Conservation (phyloP, 2,797 vertebrate species). For the Enteromius argenteus region DNA sequence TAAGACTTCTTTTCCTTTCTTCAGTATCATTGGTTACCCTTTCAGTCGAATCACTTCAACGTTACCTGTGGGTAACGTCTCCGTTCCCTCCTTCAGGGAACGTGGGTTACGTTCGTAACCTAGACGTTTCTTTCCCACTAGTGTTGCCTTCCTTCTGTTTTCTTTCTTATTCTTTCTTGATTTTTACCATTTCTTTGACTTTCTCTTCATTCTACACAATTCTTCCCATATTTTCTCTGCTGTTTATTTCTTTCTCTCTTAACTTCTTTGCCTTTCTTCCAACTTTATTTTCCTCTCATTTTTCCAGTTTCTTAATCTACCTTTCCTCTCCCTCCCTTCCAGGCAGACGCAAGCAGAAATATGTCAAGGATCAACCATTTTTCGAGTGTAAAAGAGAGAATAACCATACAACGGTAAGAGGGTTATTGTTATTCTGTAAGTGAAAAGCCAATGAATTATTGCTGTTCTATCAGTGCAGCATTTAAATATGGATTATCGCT, state of each 20-base stretch:
- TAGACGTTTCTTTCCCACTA: too few relatives aligned
- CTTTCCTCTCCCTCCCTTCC: not conserved
- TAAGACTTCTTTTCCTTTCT: not conserved
- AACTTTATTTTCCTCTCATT: not conserved
- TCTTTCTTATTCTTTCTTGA: not conserved
- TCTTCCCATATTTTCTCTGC: not conserved
- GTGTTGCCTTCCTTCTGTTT: not conserved
- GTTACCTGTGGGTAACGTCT: too few relatives aligned
- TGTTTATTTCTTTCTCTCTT: not conserved
- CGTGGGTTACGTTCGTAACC: too few relatives aligned
- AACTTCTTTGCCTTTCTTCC: not conserved
- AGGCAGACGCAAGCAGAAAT: not conserved
- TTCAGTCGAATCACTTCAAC: too few relatives aligned
- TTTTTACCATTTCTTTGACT: not conserved
- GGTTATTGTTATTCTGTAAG: constrained; percentile 10
- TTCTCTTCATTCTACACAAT: not conserved
- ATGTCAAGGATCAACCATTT: not conserved
- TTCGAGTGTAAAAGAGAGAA: not conserved
- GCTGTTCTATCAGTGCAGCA: constrained; percentile 23
- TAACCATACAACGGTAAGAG: not conserved
- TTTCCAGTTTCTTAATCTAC: not conserved
- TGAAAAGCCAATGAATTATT: constrained; percentile 29
- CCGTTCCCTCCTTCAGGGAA: too few relatives aligned
- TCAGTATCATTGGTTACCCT: not conserved
- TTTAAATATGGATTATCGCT: constrained; percentile 41